Conservation (phyloP, 2,888 invertebrate genomes). For the Drosophila silvestris region DNA sequence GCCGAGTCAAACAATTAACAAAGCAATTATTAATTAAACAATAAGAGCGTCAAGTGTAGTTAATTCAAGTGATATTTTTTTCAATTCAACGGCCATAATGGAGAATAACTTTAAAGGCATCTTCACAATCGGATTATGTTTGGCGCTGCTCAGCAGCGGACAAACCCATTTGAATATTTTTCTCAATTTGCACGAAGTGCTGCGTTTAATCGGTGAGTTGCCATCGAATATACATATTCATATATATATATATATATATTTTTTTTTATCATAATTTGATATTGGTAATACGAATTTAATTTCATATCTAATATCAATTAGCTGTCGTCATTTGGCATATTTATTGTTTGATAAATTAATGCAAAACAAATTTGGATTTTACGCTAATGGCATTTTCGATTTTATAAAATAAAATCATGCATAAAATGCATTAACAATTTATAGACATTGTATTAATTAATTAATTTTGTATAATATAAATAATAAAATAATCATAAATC, state of each 20-base stretch:
- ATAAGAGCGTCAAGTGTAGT: conserved; percentile 13
- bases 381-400: background rate
- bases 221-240: background rate
- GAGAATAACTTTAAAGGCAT: conserved; percentile 65
- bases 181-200: conserved; percentile 83
- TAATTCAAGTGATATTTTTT: conserved; percentile 19
- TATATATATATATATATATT: background rate
- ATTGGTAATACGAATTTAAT: conserved; percentile 24
- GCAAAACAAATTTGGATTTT: conserved; percentile 22
- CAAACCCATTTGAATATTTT: conserved; percentile 83
- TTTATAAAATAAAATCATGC: background rate
- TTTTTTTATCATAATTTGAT: background rate
- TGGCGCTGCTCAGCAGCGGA: conserved; percentile 74
- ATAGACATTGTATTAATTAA: background rate
- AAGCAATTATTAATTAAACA: conserved; percentile 34
- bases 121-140: conserved; percentile 82
- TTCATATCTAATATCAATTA: conserved; percentile 45
- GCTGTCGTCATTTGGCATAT: conserved; percentile 16
- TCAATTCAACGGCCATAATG: conserved; percentile 43
- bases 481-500: background rate
- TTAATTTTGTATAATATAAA: background rate
- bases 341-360: conserved; percentile 11
- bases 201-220: conserved; percentile 83
- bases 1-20: conserved; percentile 33
- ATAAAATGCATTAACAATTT: background rate